Base-by-base conservation (phyloP, 1,140 invertebrate species). In the Drosophila ohnishii region DNA sequence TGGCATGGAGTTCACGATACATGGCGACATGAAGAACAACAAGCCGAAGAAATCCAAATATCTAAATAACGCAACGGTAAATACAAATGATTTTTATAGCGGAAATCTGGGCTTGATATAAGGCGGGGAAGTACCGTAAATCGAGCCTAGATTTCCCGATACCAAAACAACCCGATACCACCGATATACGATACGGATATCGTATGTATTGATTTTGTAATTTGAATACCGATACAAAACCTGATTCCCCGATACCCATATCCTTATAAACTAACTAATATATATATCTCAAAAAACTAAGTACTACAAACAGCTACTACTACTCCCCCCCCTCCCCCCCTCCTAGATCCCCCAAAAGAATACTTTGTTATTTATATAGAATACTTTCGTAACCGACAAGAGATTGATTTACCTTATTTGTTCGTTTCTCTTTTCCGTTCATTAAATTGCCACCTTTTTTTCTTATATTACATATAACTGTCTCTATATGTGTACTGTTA, bases 1-100 rank as follows among this genome's bases (percentile, higher is more conserved):
- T 91, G 96, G 96, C 47, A 96, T 97, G 95, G 96, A 97, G 92
- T 96, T 97, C 86, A 97, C 96, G 5, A 97, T 97, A 93, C 96
- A 97, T 92, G 96, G 95, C 93, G 95, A 96, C 92, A 92, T 95
- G 80, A 95, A 95, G 93, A 95, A 96, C 92, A 95, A 95, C 92
- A 93, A 95, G 85, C 71, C 90, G 83, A 95, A 95, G 91, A 96
- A 95, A 92, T 94, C 94, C 64, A 95, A 95, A 92, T 92, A 95
- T 91, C 92, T 94, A 74, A 96, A 95, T 84, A 95, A 95, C 90
- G 94, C 94, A 78, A 96, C 95, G 83, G 94, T 95, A 73, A 94
- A 74, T 87, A 87, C 57, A 78, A 47, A 61, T 62, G 57, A 78
- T 59, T 50, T 50, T 22, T 19, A 42, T 4, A 2, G 51, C 6